Base-by-base conservation (phyloP, 2,113 vertebrate species). In the Alectura lathami region DNA sequence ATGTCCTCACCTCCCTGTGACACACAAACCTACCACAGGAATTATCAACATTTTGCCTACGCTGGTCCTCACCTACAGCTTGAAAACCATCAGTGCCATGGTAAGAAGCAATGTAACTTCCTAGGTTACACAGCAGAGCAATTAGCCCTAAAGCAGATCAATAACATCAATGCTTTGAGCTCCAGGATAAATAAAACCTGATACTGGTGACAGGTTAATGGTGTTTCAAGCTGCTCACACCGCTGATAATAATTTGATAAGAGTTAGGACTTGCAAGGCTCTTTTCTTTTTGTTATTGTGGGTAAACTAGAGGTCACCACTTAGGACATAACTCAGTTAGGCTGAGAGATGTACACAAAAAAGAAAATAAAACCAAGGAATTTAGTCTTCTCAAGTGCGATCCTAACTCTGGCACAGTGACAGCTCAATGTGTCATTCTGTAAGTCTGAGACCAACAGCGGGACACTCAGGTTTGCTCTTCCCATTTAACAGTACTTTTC, bases 131-230 rank as follows among this genome's bases (percentile, higher is more conserved):
- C 40, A 60, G 50, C 6, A 50, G 54, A 90, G 59, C 0, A 4
- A 90, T 91, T 86, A 94, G 70, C 82, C 68, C 89, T 54, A 53
- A 38, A 75, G 70, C 40, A 86, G 80, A 94, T 97, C 85, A 86
- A 88, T 92, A 95, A 54, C 57, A 86, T 56, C 69, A 87, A 86
- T 57, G 69, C 69, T 47, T 40, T 77, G 26, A 66, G 67, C 83
- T 89, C 0, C 0, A 93, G 72, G 67, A 86, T 83, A 90, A 95
- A 90, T 86, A 95, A 93, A 84, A 63, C 34, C 76, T 34, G 59
- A 47, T 93, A 73, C 27, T 30, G 29, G 63, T 88, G 93, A 79
- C 50, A 73, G 32, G 30, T 86, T 93, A 83, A 83, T 86, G 86
- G 48, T 62, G 34, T 69, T 86, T 83, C 38, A 82, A 76, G 66